Base-by-base conservation (phyloP, 2,888 invertebrate species). In the Alitta virens region DNA sequence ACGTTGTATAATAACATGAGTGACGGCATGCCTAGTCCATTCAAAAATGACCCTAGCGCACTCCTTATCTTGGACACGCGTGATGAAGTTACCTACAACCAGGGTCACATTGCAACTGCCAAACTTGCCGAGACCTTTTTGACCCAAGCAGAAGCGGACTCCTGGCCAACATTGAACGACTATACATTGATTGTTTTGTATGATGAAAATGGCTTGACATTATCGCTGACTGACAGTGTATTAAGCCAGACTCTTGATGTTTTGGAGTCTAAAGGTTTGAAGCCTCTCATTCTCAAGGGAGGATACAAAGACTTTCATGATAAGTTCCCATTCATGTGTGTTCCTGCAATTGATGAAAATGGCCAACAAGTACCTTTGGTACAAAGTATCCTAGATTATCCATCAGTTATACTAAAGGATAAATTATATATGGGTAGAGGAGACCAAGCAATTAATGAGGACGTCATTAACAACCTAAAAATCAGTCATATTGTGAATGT, bases 401-500 rank as follows among this genome's bases (percentile, higher is more conserved):
- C 78, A 2, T 74, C 76, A 14, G 69, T 76, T 33, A 70, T 78
- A n/a, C 33, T 74, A 16, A 74, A 75, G 1, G 69, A 69, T 24
- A 56, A 69, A 61, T 66, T 78, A 55, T 78, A 75, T 66, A 65
- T 76, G 40, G 78, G 78, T 16, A 65, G 75, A 3, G 72, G 72
- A 1, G 76, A 78, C 27, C 78, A 78, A 65, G 78, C 78, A 1
- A 63, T 72, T 1, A 71, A 75, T 60, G 64, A 68, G 3, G 58
- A 66, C 25, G 71, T 77, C 18, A 57, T 78, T 18, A 58, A 64
- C 49, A 64, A 70, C 38, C 68, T 77, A 9, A 65, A 70, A 1
- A 66, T 78, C 26, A 78, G 75, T 3, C 78, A 78, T 65, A 68
- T 78, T 14, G 68, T 78, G 1, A 74, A 70, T 58, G 67, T 77